Conservation (phyloP, 2,113 vertebrate genomes). For the Ammodytes dubius region DNA sequence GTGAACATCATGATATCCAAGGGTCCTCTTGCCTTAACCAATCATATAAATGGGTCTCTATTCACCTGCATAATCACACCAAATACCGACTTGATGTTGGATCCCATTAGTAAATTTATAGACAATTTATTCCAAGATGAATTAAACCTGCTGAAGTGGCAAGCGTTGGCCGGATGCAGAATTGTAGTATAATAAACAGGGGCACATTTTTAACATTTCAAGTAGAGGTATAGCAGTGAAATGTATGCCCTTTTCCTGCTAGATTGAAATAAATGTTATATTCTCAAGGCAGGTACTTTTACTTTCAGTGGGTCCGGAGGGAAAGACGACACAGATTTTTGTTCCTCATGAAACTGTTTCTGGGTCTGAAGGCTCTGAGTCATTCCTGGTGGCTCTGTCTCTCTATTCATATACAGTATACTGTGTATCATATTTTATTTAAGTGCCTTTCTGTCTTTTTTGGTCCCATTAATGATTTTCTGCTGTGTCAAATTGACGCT, state of each 20-base stretch:
- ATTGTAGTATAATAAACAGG: conserved; percentile 29
- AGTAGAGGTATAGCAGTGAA: conserved; percentile 1
- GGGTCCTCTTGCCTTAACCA: conserved; percentile 25
- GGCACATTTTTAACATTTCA: conserved; percentile 26
- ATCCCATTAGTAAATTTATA: conserved; percentile 20
- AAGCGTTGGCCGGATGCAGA: conserved; percentile 6
- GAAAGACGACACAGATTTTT: conserved; percentile 22
- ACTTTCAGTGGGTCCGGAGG: not conserved
- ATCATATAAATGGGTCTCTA: conserved; percentile 44
- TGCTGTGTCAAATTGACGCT: not conserved
- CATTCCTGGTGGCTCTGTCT: conserved; percentile 1
- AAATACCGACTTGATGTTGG: not conserved
- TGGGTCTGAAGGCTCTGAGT: not conserved
- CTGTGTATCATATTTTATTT: too few species aligned
- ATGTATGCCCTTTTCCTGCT: conserved; percentile 9
- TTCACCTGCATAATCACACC: conserved; percentile 25
- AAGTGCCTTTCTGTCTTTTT: not conserved
- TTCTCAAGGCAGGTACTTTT: conserved; percentile 17
- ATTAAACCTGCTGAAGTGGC: conserved; percentile 31
- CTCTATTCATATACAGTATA: too few species aligned
- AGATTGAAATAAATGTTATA: not conserved
- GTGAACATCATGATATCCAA: conserved; percentile 24
- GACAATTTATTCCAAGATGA: conserved; percentile 34
- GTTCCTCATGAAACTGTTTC: not conserved
- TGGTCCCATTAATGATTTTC: not conserved